These are phyloP conservation scores for Albula glossodonta DNA, from an alignment of 2,113 vertebrate genomes.

Conservation along the genomic window DNA sequence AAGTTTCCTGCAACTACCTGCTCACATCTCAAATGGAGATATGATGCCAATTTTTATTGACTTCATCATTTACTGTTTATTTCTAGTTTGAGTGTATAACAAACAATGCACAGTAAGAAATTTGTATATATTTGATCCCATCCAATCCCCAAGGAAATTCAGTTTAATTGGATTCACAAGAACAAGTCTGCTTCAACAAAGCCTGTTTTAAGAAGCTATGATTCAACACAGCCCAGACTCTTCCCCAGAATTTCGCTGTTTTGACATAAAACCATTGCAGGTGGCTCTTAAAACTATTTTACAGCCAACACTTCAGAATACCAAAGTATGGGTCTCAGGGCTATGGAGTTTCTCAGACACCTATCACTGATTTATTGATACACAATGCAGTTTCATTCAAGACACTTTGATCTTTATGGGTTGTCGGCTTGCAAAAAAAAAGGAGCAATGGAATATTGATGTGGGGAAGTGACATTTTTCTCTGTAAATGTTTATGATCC, in stretches of 20 bases:
- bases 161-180: too few relatives aligned
- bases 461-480: background rate
- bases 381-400: background rate
- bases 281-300: background rate
- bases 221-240: background rate
- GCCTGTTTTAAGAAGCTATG: background rate
- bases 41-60: too few relatives aligned
- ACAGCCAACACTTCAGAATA: background rate
- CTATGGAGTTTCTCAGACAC: background rate
- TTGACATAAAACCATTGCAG: background rate
- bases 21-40: too few relatives aligned
- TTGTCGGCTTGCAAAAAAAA: background rate
- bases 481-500: conserved; percentile 1
- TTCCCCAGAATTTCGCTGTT: background rate
- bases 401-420: background rate
- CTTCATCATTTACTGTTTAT: too few relatives aligned
- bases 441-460: background rate
- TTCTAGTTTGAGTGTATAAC: too few relatives aligned
- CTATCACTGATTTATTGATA: background rate
- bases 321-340: background rate
- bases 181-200: background rate
- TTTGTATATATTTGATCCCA: too few relatives aligned
- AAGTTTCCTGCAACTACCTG: too few relatives aligned
- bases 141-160: too few relatives aligned
- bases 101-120: too few relatives aligned